These are phyloP conservation scores for Cheilosia soror DNA, from an alignment of 2,888 invertebrate species.

Conservation along the genomic window DNA sequence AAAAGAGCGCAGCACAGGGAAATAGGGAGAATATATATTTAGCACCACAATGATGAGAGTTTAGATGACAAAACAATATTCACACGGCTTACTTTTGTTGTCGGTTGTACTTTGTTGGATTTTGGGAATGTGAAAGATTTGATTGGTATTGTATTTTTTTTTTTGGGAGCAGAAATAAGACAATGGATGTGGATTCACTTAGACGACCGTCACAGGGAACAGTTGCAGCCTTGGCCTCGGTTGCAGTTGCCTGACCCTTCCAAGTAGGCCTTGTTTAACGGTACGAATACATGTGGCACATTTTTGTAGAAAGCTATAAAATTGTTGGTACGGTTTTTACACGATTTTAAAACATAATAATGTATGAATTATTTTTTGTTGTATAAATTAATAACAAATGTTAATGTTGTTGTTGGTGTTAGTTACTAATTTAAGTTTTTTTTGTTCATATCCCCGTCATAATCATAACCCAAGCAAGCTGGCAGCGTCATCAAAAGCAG, in stretches of 20 bases:
- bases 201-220: constrained; percentile 70
- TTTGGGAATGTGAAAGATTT: constrained; percentile 46
- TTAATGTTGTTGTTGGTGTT: constrained; percentile 43
- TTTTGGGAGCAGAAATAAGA: constrained; percentile 51
- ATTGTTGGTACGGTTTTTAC: constrained; percentile 36
- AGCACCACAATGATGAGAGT: constrained; percentile 46
- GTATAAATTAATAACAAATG: constrained; percentile 47
- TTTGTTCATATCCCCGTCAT: neutral
- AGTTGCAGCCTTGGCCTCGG: constrained; percentile 70
- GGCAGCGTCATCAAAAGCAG: constrained; percentile 5
- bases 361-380: neutral
- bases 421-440: constrained; percentile 11
- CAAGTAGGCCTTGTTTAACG: constrained; percentile 67
- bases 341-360: constrained; percentile 36
- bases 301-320: constrained; percentile 74
- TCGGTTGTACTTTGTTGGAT: constrained; percentile 43
- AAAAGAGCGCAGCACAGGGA: constrained; percentile 23
- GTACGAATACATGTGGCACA: constrained; percentile 67
- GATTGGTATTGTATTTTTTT: constrained; percentile 13
- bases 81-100: constrained; percentile 66
- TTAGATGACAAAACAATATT: constrained; percentile 55
- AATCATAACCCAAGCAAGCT: neutral
- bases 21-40: constrained; percentile 7
- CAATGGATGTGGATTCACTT: constrained; percentile 36
- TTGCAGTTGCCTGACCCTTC: constrained; percentile 66